These are phyloP conservation scores for Gallinago solitaria DNA, from an alignment of 2,797 vertebrate genomes.

Conservation along the genomic window DNA sequence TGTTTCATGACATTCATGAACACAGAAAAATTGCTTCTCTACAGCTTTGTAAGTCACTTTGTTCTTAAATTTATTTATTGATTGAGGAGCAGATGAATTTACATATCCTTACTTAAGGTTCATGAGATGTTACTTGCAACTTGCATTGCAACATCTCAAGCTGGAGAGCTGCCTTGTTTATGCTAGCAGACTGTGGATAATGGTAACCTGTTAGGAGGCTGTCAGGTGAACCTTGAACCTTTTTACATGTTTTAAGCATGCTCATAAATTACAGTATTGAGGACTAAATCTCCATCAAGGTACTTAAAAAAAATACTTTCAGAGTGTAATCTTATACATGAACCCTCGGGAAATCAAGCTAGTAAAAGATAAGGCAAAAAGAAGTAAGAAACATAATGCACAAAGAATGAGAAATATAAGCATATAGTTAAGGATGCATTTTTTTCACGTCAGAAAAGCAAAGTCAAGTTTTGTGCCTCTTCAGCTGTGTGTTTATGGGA, in stretches of 20 bases:
- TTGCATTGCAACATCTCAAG: not conserved
- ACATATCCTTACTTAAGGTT: not conserved
- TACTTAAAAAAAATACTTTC: not conserved
- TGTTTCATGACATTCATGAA: not conserved
- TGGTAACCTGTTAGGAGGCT: not conserved
- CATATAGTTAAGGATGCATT: not conserved
- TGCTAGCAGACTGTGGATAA: not conserved
- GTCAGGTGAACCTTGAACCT: not conserved
- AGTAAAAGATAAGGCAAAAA: not conserved
- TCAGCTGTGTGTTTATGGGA: not conserved
- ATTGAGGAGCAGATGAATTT: not conserved
- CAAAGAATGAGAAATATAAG: not conserved
- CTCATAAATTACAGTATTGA: not conserved
- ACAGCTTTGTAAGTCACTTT: not conserved
- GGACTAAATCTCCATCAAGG: not conserved
- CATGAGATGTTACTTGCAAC: not conserved
- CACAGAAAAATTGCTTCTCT: not conserved
- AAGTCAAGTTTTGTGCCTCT: not conserved
- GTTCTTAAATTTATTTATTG: not conserved
- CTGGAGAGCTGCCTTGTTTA: not conserved
- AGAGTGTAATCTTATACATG: not conserved
- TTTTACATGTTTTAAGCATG: not conserved
- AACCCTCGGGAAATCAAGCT: not conserved
- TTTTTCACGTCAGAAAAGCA: not conserved
- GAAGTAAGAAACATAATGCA: not conserved